phyloP scores from a whole-genome alignment of 2,888 invertebrate genomes.

The Pyralis farinalis region DNA sequence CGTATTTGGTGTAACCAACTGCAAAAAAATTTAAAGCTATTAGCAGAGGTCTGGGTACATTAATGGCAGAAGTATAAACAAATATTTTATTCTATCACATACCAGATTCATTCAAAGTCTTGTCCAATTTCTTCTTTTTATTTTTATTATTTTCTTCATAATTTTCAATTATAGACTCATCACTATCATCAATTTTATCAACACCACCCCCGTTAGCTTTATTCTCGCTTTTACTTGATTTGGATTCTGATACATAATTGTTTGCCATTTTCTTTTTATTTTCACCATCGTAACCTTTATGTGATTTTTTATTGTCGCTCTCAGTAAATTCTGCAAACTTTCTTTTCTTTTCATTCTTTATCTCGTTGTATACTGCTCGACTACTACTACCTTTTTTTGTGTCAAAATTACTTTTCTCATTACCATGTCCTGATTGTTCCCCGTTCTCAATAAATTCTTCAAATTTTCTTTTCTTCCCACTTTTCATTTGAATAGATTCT shows the following conservation, averaged over 20 bases:
- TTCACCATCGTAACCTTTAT: constrained; percentile 16
- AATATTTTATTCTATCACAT: constrained; percentile 5
- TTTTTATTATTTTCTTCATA: constrained; percentile 19
- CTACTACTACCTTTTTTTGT: constrained; percentile 14
- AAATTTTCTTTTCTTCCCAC: constrained; percentile 15
- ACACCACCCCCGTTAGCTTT: constrained; percentile 1
- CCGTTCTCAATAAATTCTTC: too few species aligned
- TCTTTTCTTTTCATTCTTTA: constrained; percentile 36
- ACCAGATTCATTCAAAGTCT: constrained; percentile 67
- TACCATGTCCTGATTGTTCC: constrained; percentile 2
- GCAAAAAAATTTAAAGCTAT: too few species aligned
- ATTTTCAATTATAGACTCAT: constrained; percentile 13
- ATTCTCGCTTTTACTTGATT: neutral
- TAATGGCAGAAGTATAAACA: neutral
- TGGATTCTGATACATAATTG: constrained; percentile 3
- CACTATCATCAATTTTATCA: constrained; percentile 17
- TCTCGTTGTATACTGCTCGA: constrained; percentile 25
- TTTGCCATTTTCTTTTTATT: constrained; percentile 26
- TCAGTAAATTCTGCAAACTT: constrained; percentile 54
- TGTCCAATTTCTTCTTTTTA: constrained; percentile 19
- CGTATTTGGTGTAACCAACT: too few species aligned
- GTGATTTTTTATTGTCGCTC: constrained; percentile 13
- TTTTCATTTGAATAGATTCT: constrained; percentile 14
- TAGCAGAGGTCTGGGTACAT: neutral
- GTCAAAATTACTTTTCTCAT: constrained; percentile 13